Conservation (phyloP, 2,113 vertebrate species). For the Oncorhynchus masou region DNA sequence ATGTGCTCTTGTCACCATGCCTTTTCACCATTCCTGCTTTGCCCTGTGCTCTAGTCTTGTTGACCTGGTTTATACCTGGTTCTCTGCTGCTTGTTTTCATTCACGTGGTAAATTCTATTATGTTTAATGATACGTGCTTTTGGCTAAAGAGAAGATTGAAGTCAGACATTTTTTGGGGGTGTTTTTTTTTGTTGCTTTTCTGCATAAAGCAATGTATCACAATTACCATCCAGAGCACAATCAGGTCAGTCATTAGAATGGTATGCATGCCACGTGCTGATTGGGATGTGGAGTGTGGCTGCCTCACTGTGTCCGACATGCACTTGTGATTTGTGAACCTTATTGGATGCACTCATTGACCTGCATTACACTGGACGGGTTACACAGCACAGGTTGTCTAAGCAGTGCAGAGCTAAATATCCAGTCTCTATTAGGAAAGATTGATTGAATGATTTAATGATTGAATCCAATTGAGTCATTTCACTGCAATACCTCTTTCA, state of each 20-base stretch:
- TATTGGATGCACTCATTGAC: not conserved
- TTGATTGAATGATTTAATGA: too few species aligned
- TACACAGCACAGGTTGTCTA: not conserved
- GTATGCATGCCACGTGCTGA: constrained; percentile 2
- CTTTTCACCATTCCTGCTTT: constrained; percentile 43
- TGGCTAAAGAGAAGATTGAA: not conserved
- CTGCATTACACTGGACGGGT: not conserved
- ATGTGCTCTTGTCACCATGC: too few species aligned
- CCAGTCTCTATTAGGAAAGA: not conserved
- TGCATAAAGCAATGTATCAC: too few species aligned
- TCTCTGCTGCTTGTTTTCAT: not conserved
- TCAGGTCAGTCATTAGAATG: not conserved
- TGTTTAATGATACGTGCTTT: not conserved
- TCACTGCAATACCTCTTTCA: not conserved
- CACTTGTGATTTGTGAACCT: constrained; percentile 11
- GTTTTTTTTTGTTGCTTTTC: not conserved
- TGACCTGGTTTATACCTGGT: not conserved
- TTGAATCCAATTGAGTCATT: not conserved
- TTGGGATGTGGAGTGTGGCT: not conserved
- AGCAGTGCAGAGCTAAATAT: not conserved
- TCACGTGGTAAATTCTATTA: too few species aligned
- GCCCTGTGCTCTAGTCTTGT: not conserved
- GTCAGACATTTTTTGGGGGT: too few species aligned
- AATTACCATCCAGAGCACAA: not conserved
- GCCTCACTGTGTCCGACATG: not conserved